A percentile compares a stretch with the other conserved stretches of the same genome.
phyloP scores from a whole-genome alignment of 2,113 vertebrate species.

The Oreochromis tanganicae region DNA sequence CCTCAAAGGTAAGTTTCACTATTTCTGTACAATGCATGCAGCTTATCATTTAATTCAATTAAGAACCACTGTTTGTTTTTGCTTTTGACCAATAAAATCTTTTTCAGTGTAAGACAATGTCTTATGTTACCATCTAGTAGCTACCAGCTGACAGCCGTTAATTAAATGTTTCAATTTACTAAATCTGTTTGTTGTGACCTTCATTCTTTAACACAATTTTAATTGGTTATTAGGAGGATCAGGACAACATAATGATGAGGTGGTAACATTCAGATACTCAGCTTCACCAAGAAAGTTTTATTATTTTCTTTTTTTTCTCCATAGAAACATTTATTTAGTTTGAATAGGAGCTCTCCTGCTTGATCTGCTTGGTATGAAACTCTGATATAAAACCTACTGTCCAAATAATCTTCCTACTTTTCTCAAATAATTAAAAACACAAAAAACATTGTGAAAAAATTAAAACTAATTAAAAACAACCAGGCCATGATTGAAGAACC shows the following conservation, averaged over 20 bases:
- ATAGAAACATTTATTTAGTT: background rate
- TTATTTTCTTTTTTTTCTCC: background rate
- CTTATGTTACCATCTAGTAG: background rate
- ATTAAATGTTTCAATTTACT: background rate
- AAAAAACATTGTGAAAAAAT: background rate
- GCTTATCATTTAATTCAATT: background rate
- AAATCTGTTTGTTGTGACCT: background rate
- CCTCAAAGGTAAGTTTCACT: slow-evolving; percentile 1
- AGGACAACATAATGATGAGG: accelerated
- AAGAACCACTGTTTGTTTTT: background rate
- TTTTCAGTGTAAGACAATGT: background rate
- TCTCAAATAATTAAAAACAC: background rate
- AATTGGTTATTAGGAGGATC: background rate
- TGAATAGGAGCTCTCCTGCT: background rate
- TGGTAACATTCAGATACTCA: background rate
- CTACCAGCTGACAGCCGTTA: background rate
- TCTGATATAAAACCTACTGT: background rate
- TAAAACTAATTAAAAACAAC: background rate
- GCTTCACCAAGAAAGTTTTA: background rate
- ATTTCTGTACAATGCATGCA: background rate
- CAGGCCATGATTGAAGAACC: background rate
- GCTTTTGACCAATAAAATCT: background rate
- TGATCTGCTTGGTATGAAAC: background rate
- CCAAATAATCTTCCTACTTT: background rate
- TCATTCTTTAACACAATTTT: background rate